Evolutionary conservation across 37 sponge, comb jelly and placozoan species (phyloP), one percentile per base, ranked within the genome.

Genomic region (Geodia barretti): DNA sequence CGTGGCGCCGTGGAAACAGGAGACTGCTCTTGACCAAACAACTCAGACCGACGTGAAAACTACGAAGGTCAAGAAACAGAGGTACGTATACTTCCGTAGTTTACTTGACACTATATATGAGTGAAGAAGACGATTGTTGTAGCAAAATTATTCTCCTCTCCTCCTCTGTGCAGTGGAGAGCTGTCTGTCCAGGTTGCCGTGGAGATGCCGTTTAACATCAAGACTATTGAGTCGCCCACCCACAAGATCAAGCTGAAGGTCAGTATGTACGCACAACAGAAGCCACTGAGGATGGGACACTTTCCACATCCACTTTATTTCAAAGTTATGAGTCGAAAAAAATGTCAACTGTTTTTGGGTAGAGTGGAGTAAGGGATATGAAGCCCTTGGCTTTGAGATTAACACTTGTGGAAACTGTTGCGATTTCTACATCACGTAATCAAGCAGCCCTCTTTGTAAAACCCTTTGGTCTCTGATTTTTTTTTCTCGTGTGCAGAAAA

Each of bases 181-280:
- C 29, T 93, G 2, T 85, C 89, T 19, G 78, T 88, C 24, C 92
- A 97, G 47, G 25, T 97, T 9, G 60, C 87, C 19, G 74, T 97
- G 14, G 97, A 97, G 72, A 98, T 98, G 99, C 99, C 99, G 1
- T 98, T 98, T 76, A 83, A 91, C 34, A 98, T 98, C 60, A 87
- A 80, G 62, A 84, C 70, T 31, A 74, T 98, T 37, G 83, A 89
- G 63, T 96, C 89, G 25, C 87, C 92, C 36, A 92, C 93, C 40
- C 97, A 98, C 79, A 82, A 86, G 75, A 80, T 96, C 42, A 96
- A 92, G 39, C 79, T 92, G 69, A 97, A 97, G 84, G 96, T 92
- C 30, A 32, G 28, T 21, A 72, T 59, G 20, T 21, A 59, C 20
- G 19, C 60, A 14, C 20, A 20, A 29, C 28, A 29, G 2, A 29